Evolutionary conservation across 2,113 vertebrate species (phyloP).

Genomic region (Reinhardtius hippoglossoides): DNA sequence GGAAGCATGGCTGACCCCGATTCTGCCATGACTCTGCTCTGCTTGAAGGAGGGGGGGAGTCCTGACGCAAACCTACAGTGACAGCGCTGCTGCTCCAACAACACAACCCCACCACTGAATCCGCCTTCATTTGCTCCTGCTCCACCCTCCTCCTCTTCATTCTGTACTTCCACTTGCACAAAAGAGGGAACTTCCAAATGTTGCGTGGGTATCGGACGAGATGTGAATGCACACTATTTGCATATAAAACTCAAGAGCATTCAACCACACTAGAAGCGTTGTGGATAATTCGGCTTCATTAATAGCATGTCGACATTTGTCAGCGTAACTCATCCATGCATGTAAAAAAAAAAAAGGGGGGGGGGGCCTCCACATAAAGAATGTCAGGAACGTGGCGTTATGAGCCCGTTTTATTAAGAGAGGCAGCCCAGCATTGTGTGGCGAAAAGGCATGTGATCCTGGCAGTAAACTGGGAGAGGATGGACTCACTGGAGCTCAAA

Average conservation of each 20-base stretch:
- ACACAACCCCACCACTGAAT: slow-evolving; percentile 56
- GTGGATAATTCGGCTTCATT: slow-evolving; percentile 24
- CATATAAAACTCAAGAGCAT: slow-evolving; percentile 12
- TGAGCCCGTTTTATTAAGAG: slow-evolving; percentile 72
- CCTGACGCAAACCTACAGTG: slow-evolving; percentile 72
- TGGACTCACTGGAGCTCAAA: slow-evolving; percentile 40
- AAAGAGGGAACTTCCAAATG: slow-evolving; percentile 22
- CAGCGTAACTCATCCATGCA: slow-evolving; percentile 44
- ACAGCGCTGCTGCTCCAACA: slow-evolving; percentile 60
- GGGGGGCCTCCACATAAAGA: slow-evolving; percentile 64
- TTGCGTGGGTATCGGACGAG: neutral
- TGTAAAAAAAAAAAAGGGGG: slow-evolving; percentile 45
- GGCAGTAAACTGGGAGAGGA: slow-evolving; percentile 41
- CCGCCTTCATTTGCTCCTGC: slow-evolving; percentile 39
- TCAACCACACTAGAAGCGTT: slow-evolving; percentile 29
- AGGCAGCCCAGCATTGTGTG: slow-evolving; percentile 43
- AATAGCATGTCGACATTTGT: slow-evolving; percentile 41
- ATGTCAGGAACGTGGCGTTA: slow-evolving; percentile 72
- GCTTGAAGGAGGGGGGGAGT: slow-evolving; percentile 17
- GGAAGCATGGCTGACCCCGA: slow-evolving; percentile 65
- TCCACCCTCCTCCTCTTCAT: slow-evolving; percentile 11
- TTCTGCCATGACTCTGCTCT: slow-evolving; percentile 64
- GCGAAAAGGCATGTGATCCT: slow-evolving; percentile 48
- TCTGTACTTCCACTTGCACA: slow-evolving; percentile 18
- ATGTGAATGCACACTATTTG: neutral